A percentile compares a stretch with the other conserved stretches of the same genome.
These are phyloP conservation scores for Pasiphila rectangulata DNA, from an alignment of 2,888 invertebrate species.

Conservation along the genomic window DNA sequence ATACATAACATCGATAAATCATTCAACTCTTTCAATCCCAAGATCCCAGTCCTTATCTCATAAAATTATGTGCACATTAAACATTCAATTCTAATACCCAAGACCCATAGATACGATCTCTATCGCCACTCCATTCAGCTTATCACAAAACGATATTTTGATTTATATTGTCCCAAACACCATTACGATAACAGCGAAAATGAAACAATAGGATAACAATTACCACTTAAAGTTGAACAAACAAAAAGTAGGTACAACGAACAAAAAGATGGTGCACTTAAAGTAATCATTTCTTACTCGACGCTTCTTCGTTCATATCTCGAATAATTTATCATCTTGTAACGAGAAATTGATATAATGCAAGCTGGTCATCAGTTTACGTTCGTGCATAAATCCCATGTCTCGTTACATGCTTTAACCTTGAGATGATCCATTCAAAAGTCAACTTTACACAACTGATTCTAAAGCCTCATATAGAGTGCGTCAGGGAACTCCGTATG, in stretches of 20 bases:
- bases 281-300: conserved; percentile 44
- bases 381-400: conserved; percentile 47
- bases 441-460: conserved; percentile 33
- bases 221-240: conserved; percentile 20
- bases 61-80: too few relatives aligned
- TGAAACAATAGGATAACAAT: conserved; percentile 23
- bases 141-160: conserved; percentile 9
- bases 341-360: conserved; percentile 66
- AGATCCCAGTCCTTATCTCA: too few relatives aligned
- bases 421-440: conserved; percentile 39
- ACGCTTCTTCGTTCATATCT: conserved; percentile 54
- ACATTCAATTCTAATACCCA: too few relatives aligned
- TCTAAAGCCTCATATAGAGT: not conserved
- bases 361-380: conserved; percentile 44
- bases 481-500: conserved; percentile 47
- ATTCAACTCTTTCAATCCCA: too few relatives aligned
- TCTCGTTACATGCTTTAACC: conserved; percentile 51
- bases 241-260: conserved; percentile 18
- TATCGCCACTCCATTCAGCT: too few relatives aligned
- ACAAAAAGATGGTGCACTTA: conserved; percentile 14
- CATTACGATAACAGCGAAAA: conserved; percentile 13
- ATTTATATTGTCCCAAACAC: not conserved
- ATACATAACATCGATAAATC: too few relatives aligned
- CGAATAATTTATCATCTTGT: conserved; percentile 62
- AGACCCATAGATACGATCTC: too few relatives aligned